Evolutionary conservation across 2,888 invertebrate genomes (phyloP).

Genomic region (Scaptomyza polygonia): DNA sequence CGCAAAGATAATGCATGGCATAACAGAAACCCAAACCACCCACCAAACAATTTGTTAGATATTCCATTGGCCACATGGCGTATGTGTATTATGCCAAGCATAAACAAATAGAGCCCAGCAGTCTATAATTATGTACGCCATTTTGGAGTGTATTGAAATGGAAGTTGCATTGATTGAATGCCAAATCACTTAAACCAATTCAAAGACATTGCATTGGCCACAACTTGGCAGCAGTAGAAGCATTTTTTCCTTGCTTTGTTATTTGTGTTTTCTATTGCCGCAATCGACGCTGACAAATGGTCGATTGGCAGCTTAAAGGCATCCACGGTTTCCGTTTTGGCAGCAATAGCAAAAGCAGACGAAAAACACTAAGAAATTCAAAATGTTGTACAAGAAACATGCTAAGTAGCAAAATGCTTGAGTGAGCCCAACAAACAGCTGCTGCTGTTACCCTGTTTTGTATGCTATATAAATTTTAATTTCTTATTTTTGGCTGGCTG

Average conservation of each 20-base stretch:
- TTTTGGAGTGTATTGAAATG: not conserved
- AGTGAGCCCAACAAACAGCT: slow-evolving; percentile 32
- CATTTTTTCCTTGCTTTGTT: slow-evolving; percentile 20
- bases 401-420: slow-evolving; percentile 66
- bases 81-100: slow-evolving; percentile 53
- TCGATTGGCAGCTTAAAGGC: slow-evolving; percentile 76
- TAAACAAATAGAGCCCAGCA: slow-evolving; percentile 51
- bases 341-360: slow-evolving; percentile 27
- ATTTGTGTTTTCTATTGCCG: slow-evolving; percentile 28
- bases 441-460: slow-evolving; percentile 58
- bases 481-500: slow-evolving; percentile 65
- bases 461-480: slow-evolving; percentile 74
- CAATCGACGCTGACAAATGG: slow-evolving; percentile 73
- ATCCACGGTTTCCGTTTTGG: slow-evolving; percentile 68
- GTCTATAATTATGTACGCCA: slow-evolving; percentile 60
- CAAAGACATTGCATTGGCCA: slow-evolving; percentile 58
- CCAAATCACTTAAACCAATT: slow-evolving; percentile 78
- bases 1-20: slow-evolving; percentile 66
- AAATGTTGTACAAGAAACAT: slow-evolving; percentile 44
- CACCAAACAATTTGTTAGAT: slow-evolving; percentile 60
- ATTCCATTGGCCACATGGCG: slow-evolving; percentile 36
- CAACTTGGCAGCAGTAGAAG: slow-evolving; percentile 61
- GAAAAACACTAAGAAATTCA: not conserved
- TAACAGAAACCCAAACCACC: slow-evolving; percentile 35
- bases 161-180: slow-evolving; percentile 62